A percentile compares a stretch with the other conserved stretches of the same genome.
These are phyloP conservation scores for Thermophis baileyi DNA, from an alignment of 2,113 vertebrate species.

Conservation along the genomic window DNA sequence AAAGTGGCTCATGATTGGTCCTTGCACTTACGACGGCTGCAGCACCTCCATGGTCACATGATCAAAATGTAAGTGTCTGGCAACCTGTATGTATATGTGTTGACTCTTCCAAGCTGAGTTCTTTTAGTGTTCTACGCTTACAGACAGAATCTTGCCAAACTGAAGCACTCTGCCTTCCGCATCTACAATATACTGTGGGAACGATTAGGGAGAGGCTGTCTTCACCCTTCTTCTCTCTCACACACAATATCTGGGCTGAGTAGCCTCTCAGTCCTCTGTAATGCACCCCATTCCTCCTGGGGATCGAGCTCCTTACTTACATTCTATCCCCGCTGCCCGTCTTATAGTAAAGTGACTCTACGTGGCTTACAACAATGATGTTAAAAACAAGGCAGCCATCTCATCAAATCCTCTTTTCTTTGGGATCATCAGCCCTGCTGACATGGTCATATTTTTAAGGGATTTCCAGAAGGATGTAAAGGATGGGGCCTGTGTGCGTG, in stretches of 20 bases:
- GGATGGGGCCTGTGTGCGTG: neutral
- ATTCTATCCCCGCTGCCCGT: neutral
- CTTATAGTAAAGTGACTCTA: neutral
- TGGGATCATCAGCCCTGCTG: neutral
- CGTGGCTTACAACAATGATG: neutral
- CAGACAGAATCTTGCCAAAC: neutral
- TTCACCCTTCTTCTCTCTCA: too few species aligned
- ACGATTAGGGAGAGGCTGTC: too few species aligned
- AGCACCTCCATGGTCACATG: neutral
- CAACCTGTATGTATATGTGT: neutral
- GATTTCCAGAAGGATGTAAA: neutral
- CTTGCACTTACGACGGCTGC: neutral
- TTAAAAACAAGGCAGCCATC: neutral
- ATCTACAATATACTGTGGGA: too few species aligned
- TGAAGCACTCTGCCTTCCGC: neutral
- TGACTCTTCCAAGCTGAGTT: neutral
- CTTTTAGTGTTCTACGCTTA: neutral
- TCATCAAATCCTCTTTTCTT: neutral
- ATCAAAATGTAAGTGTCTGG: neutral
- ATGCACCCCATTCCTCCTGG: too few species aligned
- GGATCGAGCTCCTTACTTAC: too few species aligned
- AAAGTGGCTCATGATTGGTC: neutral
- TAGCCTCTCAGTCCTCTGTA: too few species aligned
- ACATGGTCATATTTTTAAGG: neutral
- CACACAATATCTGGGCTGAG: too few species aligned